A percentile compares a stretch with the other conserved stretches of the same genome.
phyloP scores from a whole-genome alignment of 2,113 vertebrate species.

The Podarcis raffonei region DNA sequence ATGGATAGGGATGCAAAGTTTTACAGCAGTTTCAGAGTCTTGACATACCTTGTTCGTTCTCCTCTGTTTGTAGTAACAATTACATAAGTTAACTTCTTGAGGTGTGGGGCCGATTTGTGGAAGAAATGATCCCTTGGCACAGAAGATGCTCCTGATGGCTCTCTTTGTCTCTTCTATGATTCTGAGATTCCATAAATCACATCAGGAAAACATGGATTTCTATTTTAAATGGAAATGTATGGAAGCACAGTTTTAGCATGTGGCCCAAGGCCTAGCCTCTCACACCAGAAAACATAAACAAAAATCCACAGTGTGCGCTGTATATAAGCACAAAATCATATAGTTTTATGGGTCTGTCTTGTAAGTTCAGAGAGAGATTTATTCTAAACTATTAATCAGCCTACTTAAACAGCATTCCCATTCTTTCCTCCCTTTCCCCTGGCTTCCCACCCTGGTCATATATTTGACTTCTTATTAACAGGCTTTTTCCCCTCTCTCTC shows the following conservation, averaged over 20 bases:
- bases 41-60: neutral
- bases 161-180: neutral
- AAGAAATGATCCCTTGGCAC: neutral
- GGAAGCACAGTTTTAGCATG: neutral
- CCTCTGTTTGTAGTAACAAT: neutral
- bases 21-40: neutral
- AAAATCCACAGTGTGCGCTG: neutral
- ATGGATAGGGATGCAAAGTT: neutral
- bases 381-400: neutral
- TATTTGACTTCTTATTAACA: neutral
- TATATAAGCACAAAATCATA: neutral
- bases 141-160: neutral
- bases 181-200: neutral
- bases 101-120: neutral
- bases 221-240: neutral
- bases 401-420: neutral
- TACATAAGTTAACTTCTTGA: neutral
- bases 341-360: neutral
- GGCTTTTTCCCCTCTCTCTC: conserved; percentile 49
- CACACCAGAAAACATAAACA: neutral
- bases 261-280: neutral
- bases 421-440: conserved; percentile 4
- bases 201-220: neutral
- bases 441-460: neutral
- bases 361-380: neutral